Evolutionary conservation across 2,888 invertebrate genomes (phyloP).

Genomic region (Macrophya alboannulata): DNA sequence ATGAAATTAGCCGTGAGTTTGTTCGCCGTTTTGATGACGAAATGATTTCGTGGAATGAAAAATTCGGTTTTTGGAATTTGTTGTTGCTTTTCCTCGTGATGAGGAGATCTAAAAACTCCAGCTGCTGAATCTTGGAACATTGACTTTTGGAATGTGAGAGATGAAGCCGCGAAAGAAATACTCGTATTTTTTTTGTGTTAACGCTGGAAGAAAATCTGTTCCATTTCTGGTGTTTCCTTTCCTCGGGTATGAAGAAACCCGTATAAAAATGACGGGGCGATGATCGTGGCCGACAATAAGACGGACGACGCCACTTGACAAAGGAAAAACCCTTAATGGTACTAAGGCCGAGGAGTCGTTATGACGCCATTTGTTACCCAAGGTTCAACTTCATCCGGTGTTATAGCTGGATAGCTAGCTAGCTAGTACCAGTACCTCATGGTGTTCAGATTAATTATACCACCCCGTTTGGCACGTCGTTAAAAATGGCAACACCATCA

Average conservation of each 20-base stretch:
- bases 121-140: too few species aligned
- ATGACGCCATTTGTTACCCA: slow-evolving; percentile 48
- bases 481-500: slow-evolving; percentile 44
- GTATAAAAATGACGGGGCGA: slow-evolving; percentile 40
- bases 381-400: not conserved
- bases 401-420: not conserved
- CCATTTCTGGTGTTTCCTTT: not conserved
- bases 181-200: not conserved
- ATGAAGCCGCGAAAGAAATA: not conserved
- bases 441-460: slow-evolving; percentile 72
- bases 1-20: slow-evolving; percentile 21
- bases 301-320: slow-evolving; percentile 48
- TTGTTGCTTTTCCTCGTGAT: too few species aligned
- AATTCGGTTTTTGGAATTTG: too few species aligned
- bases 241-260: not conserved
- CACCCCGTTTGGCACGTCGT: slow-evolving; percentile 70
- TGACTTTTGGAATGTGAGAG: not conserved
- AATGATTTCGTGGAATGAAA: slow-evolving; percentile 68
- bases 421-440: slow-evolving; percentile 11
- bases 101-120: too few species aligned
- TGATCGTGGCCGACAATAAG: slow-evolving; percentile 36
- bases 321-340: slow-evolving; percentile 41
- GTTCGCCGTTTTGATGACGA: not conserved
- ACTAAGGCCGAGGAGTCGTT: slow-evolving; percentile 37
- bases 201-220: not conserved